Evolutionary conservation across 2,888 invertebrate species (phyloP).

Genomic region (Aethes cnicana): DNA sequence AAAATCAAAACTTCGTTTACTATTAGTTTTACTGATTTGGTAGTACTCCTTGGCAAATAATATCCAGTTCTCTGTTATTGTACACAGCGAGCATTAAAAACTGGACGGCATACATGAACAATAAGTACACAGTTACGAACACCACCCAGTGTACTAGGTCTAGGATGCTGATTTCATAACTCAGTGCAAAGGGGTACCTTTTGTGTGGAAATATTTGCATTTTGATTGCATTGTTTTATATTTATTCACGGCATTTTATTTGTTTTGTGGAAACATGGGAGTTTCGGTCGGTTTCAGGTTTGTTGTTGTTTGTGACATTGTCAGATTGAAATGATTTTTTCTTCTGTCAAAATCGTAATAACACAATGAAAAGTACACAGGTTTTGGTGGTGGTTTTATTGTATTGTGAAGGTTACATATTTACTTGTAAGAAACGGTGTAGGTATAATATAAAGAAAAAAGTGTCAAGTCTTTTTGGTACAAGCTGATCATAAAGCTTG

Average conservation of each 20-base stretch:
- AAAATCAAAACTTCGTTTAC: no score
- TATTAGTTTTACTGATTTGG: neutral
- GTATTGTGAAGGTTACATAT: no score
- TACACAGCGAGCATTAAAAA: conserved; percentile 49
- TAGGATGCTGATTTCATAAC: conserved; percentile 46
- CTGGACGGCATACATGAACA: conserved; percentile 54
- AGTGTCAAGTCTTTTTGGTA: no score
- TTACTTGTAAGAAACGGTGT: no score
- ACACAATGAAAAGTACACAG: no score
- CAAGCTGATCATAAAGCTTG: no score
- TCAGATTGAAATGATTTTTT: no score
- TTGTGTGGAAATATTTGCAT: conserved; percentile 50
- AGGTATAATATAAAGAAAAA: no score
- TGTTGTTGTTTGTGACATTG: neutral
- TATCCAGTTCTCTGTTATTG: conserved; percentile 52
- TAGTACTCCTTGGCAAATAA: conserved; percentile 52
- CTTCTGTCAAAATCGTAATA: no score
- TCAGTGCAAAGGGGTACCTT: conserved; percentile 44
- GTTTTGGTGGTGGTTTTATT: no score
- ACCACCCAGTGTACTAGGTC: conserved; percentile 49
- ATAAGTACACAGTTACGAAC: conserved; percentile 46
- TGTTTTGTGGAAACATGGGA: neutral
- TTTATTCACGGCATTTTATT: neutral
- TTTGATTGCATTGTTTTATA: conserved; percentile 3
- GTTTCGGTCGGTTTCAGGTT: neutral